phyloP scores from a whole-genome alignment of 2,888 invertebrate species.

The Xestia c-nigrum region DNA sequence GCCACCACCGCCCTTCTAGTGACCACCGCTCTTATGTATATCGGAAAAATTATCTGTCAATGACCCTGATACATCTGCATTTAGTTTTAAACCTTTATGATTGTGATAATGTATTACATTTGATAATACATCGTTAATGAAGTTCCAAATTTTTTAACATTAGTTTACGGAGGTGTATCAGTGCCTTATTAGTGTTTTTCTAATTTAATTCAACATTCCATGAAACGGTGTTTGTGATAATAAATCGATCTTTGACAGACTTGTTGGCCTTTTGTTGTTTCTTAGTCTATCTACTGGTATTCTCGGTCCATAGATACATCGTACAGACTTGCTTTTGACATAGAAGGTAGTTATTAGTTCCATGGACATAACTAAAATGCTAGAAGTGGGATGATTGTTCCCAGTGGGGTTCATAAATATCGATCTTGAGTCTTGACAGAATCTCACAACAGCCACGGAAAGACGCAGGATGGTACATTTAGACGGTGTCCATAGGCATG shows the following conservation, averaged over 20 bases:
- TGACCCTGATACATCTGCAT: constrained; percentile 27
- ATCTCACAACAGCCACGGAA: background rate
- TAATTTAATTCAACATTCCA: background rate
- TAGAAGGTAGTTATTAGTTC: background rate
- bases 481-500: constrained; percentile 16
- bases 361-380: background rate
- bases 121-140: background rate
- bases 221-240: background rate
- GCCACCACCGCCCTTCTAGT: constrained; percentile 89
- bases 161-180: background rate
- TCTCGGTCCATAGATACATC: background rate
- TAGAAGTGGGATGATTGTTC: background rate
- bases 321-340: background rate
- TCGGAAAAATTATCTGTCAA: constrained; percentile 58
- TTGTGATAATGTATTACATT: background rate
- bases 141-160: background rate
- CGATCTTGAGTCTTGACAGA: background rate
- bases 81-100: no score
- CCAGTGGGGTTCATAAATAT: background rate
- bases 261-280: background rate
- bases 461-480: background rate
- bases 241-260: background rate
- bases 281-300: background rate
- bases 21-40: constrained; percentile 58
- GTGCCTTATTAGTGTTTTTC: background rate